Evolutionary conservation across 2,797 vertebrate species (phyloP).

Genomic region (Falco berigora): DNA sequence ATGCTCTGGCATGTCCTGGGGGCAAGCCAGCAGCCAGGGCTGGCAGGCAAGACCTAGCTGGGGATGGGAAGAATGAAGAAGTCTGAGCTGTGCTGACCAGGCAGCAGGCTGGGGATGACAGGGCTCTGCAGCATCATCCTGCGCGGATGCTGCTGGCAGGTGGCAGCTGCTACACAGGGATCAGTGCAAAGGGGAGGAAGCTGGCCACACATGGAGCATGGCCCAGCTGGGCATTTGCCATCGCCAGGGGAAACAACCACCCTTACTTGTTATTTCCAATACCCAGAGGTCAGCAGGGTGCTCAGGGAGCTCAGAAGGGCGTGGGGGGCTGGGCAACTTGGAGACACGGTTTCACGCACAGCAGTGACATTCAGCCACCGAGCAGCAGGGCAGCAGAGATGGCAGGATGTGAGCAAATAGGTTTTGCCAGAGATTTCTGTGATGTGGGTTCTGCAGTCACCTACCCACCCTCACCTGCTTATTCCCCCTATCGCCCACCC

Average conservation of each 20-base stretch:
- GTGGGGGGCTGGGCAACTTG: too few relatives aligned
- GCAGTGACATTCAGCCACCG: background rate
- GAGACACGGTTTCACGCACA: background rate
- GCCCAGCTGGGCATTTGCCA: background rate
- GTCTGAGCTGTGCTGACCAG: background rate
- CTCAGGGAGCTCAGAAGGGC: background rate
- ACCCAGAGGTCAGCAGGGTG: background rate
- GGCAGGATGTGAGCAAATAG: background rate
- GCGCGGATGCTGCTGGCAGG: background rate
- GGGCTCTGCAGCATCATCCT: background rate
- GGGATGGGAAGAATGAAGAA: too few relatives aligned
- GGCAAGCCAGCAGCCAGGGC: background rate
- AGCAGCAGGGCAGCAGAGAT: background rate
- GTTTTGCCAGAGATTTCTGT: background rate
- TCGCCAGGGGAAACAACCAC: background rate
- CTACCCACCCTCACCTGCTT: background rate
- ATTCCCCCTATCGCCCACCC: background rate
- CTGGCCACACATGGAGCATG: accelerated
- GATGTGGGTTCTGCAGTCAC: background rate
- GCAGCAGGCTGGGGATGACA: background rate
- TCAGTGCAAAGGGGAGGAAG: background rate
- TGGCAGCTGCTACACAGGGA: background rate
- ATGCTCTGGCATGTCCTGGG: background rate
- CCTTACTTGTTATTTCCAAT: accelerated
- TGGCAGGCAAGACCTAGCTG: background rate